Base-by-base conservation (phyloP, 2,888 invertebrate genomes). In the Pycnomerus fuliginosus region DNA sequence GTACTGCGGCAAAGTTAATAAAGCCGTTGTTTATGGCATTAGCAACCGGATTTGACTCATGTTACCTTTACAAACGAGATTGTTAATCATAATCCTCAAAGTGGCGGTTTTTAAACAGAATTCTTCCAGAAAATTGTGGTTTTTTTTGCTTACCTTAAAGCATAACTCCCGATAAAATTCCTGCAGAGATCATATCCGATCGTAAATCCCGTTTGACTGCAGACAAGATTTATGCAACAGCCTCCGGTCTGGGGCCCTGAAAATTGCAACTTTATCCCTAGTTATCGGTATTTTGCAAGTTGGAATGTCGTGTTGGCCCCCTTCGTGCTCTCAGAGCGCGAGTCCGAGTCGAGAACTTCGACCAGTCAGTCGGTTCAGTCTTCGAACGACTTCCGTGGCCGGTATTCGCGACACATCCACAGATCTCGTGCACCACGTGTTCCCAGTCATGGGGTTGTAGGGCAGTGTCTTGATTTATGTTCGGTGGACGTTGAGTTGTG, bases 351-450 rank as follows among this genome's bases (percentile, higher is more conserved):
- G 44, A 35, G 40, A 38, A 40, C 53, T 40, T 48, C 44, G 32
- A 51, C 55, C 55, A 53, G 54, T 51, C 53, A 48, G 48, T 48
- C 51, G 28, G 53, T 61, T 60, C 62, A 60, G 60, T 60, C 56
- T 59, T 56, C 48, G 44, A 55, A 52, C 58, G 53, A 59, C 61
- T 61, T 61, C 63, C 63, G 61, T 51, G 55, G 50, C 50, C 49
- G 54, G 35, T 53, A 54, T 53, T 45, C 35, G 48, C 44, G 51
- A 50, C 31, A 36, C 43, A 35, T 34, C 37, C 30, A 49, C 52
- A 53, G 55, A 48, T 47, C 49, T 37, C 29, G 30, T 37, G 28
- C 27, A 39, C 47, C 49, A 52, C 49, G 49, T 52, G 49, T 41
- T 24, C 38, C 27, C 35, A 13, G 7, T 28, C 16, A 8, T 16